phyloP scores from a whole-genome alignment of 2,797 vertebrate species.

The Acanthornis magna region DNA sequence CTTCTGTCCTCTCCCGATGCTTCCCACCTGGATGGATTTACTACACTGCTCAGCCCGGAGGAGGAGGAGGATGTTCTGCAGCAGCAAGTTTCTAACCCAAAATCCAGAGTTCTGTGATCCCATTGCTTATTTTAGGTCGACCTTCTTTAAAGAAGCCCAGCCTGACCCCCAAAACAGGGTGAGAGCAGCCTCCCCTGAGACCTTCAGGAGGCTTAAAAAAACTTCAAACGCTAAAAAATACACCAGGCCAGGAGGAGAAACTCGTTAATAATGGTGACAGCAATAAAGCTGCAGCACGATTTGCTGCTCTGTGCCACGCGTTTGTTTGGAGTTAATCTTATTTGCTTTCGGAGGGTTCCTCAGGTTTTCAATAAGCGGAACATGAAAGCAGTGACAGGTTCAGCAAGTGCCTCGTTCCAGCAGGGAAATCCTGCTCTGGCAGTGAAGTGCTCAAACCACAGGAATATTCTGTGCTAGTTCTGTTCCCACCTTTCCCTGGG shows the following conservation, averaged over 20 bases:
- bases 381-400: not conserved
- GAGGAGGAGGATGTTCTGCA: not conserved
- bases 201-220: not conserved
- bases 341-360: slow-evolving; percentile 19
- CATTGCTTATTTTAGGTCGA: not conserved
- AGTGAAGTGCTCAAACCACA: not conserved
- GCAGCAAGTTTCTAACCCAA: too few relatives aligned
- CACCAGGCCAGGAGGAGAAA: not conserved
- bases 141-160: not conserved
- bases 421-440: not conserved
- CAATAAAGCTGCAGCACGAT: not conserved
- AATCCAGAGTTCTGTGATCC: not conserved
- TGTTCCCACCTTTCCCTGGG: accelerated
- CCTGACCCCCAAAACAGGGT: not conserved
- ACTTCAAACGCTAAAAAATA: not conserved
- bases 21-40: not conserved
- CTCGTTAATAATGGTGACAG: not conserved
- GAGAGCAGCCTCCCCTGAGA: not conserved
- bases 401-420: not conserved
- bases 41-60: not conserved
- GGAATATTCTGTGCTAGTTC: not conserved
- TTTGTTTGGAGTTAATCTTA: not conserved
- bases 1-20: not conserved
- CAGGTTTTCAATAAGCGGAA: not conserved
- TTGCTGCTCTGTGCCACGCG: not conserved